Evolutionary conservation across 2,113 vertebrate species (phyloP).

Genomic region (Gavia stellata): DNA sequence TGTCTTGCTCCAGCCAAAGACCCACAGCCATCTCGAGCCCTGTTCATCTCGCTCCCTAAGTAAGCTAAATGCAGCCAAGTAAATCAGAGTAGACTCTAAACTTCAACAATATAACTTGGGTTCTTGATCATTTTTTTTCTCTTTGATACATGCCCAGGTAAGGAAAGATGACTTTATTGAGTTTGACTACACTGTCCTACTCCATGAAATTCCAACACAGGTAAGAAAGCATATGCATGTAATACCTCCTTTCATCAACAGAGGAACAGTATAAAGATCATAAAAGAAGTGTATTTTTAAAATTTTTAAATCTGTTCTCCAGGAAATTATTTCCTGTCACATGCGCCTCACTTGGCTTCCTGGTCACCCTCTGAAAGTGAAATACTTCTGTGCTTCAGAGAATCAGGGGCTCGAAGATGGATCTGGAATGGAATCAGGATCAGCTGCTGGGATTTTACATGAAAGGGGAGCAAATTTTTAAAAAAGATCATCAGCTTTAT

Average conservation of each 20-base stretch:
- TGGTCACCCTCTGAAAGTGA: slow-evolving; percentile 28
- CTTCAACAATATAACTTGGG: not conserved
- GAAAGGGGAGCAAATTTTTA: not conserved
- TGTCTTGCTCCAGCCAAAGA: not conserved
- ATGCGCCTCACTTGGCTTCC: slow-evolving; percentile 71
- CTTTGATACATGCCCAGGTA: slow-evolving; percentile 35
- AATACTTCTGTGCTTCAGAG: slow-evolving; percentile 51
- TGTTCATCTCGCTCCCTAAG: not conserved
- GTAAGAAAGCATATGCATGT: not conserved
- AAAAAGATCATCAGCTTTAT: not conserved
- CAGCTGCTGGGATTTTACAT: not conserved
- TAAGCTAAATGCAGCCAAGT: not conserved
- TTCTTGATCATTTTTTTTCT: not conserved
- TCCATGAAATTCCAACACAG: slow-evolving; percentile 71
- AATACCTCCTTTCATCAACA: not conserved
- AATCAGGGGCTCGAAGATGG: not conserved
- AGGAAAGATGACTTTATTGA: slow-evolving; percentile 37
- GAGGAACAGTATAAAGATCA: not conserved
- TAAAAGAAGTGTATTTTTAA: not conserved
- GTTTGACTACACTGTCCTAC: slow-evolving; percentile 65
- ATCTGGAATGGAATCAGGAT: slow-evolving; percentile 54
- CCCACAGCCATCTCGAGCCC: not conserved
- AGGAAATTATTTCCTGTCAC: slow-evolving; percentile 70
- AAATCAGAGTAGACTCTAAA: not conserved
- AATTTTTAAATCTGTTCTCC: not conserved